A percentile compares a stretch with the other conserved stretches of the same genome.
Conservation (phyloP, 2,113 vertebrate genomes). For the Carlito syrichta region DNA sequence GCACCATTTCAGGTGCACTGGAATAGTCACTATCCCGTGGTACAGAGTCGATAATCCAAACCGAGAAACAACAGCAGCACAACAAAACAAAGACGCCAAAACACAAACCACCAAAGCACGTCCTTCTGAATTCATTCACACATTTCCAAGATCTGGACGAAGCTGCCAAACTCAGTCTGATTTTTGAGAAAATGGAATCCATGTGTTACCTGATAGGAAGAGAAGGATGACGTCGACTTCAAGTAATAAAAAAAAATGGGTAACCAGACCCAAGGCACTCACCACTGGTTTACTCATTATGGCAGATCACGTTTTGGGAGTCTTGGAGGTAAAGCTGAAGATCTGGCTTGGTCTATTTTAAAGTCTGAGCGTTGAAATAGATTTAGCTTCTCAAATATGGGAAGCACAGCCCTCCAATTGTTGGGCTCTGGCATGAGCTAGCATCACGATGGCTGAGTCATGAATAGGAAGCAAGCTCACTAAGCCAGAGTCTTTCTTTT, state of each 20-base stretch:
- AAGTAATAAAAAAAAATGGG: neutral
- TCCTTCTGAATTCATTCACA: neutral
- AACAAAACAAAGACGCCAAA: neutral
- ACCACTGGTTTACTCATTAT: neutral
- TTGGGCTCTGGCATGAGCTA: neutral
- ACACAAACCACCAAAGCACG: neutral
- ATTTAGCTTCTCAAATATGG: neutral
- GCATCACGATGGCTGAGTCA: neutral
- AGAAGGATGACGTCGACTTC: slow-evolving; percentile 30
- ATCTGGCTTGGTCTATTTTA: neutral
- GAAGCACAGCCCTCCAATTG: neutral
- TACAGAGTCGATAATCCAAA: neutral
- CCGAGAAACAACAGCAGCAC: neutral
- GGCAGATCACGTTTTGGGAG: neutral
- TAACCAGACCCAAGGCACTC: neutral
- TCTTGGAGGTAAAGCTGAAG: neutral
- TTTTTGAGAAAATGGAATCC: slow-evolving; percentile 50
- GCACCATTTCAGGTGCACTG: neutral
- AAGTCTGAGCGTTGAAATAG: neutral
- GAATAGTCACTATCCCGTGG: neutral
- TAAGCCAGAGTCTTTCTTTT: too few species aligned
- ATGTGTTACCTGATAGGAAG: slow-evolving; percentile 42
- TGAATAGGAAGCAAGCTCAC: neutral
- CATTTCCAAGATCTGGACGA: neutral
- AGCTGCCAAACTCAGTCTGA: neutral